Percentiles rank a stretch among this genome's conserved stretches.
phyloP scores from a whole-genome alignment of 1,140 invertebrate species.

The Lepidurus packardi region DNA sequence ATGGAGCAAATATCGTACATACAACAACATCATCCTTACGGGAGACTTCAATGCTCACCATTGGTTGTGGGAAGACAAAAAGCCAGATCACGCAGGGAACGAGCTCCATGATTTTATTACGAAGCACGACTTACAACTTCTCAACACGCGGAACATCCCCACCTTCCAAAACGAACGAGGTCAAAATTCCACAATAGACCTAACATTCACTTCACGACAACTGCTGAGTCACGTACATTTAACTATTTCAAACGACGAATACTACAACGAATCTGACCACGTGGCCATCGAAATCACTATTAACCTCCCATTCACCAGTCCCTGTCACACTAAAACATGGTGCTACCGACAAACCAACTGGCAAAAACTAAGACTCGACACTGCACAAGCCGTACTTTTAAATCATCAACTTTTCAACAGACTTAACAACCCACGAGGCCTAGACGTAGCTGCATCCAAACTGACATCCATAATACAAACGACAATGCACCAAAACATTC shows the following conservation, averaged over 20 bases:
- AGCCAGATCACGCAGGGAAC: too few species aligned
- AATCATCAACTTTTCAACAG: background rate
- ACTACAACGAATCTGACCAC: background rate
- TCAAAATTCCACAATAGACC: slow-evolving; percentile 10
- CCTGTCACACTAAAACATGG: background rate
- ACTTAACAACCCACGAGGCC: background rate
- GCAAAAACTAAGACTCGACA: too few species aligned
- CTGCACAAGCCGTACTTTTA: too few species aligned
- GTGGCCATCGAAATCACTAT: background rate
- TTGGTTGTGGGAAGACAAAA: too few species aligned
- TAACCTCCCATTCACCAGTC: background rate
- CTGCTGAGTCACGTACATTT: background rate
- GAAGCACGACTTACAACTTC: too few species aligned
- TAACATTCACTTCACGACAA: background rate
- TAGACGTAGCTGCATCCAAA: background rate
- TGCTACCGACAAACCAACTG: too few species aligned
- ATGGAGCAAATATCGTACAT: too few species aligned
- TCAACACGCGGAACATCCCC: background rate
- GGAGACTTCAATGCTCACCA: too few species aligned
- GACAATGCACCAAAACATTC: background rate
- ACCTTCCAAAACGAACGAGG: slow-evolving; percentile 25
- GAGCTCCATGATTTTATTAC: too few species aligned
- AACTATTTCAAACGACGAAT: background rate
- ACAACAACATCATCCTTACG: too few species aligned
- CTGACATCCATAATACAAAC: background rate